Base-by-base conservation (phyloP, 1,140 invertebrate genomes). In the Oedothorax gibbosus region DNA sequence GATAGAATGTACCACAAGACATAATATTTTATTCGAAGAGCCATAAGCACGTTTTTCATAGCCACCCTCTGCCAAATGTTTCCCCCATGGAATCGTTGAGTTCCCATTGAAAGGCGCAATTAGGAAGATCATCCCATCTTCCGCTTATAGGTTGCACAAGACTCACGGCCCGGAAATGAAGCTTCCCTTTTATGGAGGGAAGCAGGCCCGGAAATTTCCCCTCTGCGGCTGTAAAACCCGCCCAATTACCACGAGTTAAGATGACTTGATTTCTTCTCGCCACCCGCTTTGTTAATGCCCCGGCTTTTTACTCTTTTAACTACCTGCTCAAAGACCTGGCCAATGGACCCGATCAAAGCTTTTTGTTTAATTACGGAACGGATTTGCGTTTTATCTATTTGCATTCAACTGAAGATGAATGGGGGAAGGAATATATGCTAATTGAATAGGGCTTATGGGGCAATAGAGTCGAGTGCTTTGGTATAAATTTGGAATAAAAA, bases 161-260 rank as follows among this genome's bases (percentile, higher is more conserved):
- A 82, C 69, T 82, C 68, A 9, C 53, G 66, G n/a, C 35, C 80
- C 80, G 80, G 80, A 82, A 82, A 82, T 82, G 80, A 82, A 82
- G 35, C 69, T 68, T 65, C 54, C 65, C 80, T 82, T 82, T 82
- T 82, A 82, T 82, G 80, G 80, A 82, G 73, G 80, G 69, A 72
- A 73, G 80, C 69, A 50, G n/a, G 69, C 68, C 80, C 80, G 80
- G 80, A 82, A 82, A 82, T 82, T 82, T 73, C 49, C 80, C 80
- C 80, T 20, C 69, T 73, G 80, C 68, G 80, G 80, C 80, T 82
- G 80, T 82, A 82, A 82, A 82, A 82, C 80, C 69, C 80, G 80
- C 73, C 80, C 80, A 82, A 82, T 82, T 82, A 82, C 69, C 49
- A 51, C 69, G 57, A 73, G 80, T 82, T 82, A 82, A 82, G 80